Base-by-base conservation (phyloP, 2,888 invertebrate species). In the Dysmachus trigonus region DNA sequence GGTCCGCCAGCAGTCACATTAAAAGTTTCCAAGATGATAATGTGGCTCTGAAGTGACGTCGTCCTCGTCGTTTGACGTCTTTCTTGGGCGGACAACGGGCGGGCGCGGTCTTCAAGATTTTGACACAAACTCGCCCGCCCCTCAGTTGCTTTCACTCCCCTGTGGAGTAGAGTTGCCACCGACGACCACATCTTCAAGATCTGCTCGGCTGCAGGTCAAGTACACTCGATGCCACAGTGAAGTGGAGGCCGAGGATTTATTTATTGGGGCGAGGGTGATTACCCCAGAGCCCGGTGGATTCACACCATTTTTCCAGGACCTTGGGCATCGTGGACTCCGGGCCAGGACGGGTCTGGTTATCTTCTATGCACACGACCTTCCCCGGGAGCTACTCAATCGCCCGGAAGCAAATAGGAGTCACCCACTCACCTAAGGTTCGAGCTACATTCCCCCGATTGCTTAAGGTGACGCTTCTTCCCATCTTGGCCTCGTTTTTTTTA, bases 1-100 rank as follows among this genome's bases (percentile, higher is more conserved):
- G 41, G 38, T 77, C 18, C 51, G 22, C 18, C 62, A 7, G 79
- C 31, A 79, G 30, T 30, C 79, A 79, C 79, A 79, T 79, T 79
- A 79, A 79, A 79, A 79, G 51, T 79, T 79, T 53, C 31, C 51
- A 79, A 27, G 53, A 79, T 79, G 79, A 79, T 79, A 79, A 79
- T 77, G 77, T 22, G 47, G 77, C 41, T 31, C 51, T 15, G 30
- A 31, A 79, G 51, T 35, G 35, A 33, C 22, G 62, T 62, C 27
- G 27, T 47, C 47, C 6, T 47, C 47, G 6, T n/a, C 47, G n/a
- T 47, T 13, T 15, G 13, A 41, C 13, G 13, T 13, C 3, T 41
- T 41, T 41, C 47, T 47, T 47, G n/a, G 18, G 3, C n/a, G 47
- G n/a, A 47, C n/a, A 47, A 47, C 47, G n/a, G n/a, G 47, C 47